Evolutionary conservation across 2,113 vertebrate species (phyloP).

Genomic region (Electrona antarctica): DNA sequence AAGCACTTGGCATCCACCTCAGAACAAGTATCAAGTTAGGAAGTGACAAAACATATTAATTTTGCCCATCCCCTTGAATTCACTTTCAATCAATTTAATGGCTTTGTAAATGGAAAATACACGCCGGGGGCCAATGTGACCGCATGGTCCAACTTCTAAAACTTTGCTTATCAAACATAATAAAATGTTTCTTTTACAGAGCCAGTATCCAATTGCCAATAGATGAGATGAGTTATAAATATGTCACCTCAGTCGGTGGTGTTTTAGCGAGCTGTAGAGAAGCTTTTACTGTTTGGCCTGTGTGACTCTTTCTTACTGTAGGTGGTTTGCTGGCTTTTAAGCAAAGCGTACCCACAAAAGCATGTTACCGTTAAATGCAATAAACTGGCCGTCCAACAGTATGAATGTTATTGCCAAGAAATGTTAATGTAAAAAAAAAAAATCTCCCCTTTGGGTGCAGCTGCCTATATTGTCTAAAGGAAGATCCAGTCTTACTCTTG

Average conservation of each 20-base stretch:
- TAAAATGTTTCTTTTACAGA: constrained; percentile 30
- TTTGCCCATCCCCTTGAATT: constrained; percentile 40
- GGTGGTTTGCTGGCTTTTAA: constrained; percentile 5
- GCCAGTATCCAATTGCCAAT: constrained; percentile 25
- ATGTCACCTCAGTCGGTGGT: constrained; percentile 6
- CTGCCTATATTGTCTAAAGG: background rate
- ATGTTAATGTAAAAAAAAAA: no score
- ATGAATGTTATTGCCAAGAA: no score
- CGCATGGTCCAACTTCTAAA: constrained; percentile 34
- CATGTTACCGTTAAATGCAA: background rate
- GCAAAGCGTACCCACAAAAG: background rate
- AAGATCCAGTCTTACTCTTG: background rate
- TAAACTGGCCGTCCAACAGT: no score
- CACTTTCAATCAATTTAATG: constrained; percentile 54
- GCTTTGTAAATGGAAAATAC: constrained; percentile 32
- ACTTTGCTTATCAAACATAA: constrained; percentile 43
- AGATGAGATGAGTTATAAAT: constrained; percentile 16
- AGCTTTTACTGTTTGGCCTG: constrained; percentile 21
- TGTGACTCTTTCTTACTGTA: background rate
- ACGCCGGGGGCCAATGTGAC: constrained; percentile 23
- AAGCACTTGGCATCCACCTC: constrained; percentile 52
- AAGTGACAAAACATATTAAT: constrained; percentile 59
- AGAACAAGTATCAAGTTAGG: constrained; percentile 37
- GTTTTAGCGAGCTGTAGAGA: constrained; percentile 34
- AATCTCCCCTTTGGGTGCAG: no score